These are phyloP conservation scores for Aphidius ervi DNA, from an alignment of 1,140 invertebrate species.

Conservation along the genomic window DNA sequence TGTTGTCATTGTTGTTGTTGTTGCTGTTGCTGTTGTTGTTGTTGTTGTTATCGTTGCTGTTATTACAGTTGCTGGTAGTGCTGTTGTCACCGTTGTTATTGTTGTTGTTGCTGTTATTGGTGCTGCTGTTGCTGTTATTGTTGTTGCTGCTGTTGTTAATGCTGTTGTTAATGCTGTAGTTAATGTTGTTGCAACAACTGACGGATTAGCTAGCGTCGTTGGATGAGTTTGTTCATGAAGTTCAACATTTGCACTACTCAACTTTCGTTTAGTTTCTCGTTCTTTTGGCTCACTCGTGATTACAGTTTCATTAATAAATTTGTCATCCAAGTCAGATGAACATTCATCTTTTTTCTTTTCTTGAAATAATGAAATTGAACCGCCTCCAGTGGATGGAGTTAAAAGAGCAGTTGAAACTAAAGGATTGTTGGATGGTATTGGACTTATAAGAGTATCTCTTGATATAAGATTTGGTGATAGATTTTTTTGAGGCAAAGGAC, in stretches of 20 bases:
- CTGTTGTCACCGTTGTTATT: too few relatives aligned
- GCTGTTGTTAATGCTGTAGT: too few relatives aligned
- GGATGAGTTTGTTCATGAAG: constrained; percentile 35
- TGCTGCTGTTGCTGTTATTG: too few relatives aligned
- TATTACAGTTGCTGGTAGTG: too few relatives aligned
- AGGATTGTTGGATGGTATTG: constrained; percentile 54
- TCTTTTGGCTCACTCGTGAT: constrained; percentile 66
- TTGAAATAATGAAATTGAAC: constrained; percentile 35
- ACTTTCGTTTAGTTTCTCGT: constrained; percentile 42
- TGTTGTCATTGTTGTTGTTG: too few relatives aligned
- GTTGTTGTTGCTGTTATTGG: too few relatives aligned
- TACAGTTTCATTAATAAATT: constrained; percentile 73
- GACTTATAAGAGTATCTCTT: constrained; percentile 54
- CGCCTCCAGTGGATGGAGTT: constrained; percentile 29
- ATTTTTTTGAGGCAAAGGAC: constrained; percentile 42
- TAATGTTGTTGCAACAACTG: too few relatives aligned
- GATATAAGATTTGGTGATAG: constrained; percentile 46
- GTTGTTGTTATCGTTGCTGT: too few relatives aligned
- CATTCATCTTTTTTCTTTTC: constrained; percentile 61
- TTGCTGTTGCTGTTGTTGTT: too few relatives aligned
- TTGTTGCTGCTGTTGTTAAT: too few relatives aligned
- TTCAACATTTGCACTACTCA: constrained; percentile 40
- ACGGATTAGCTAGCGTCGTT: constrained; percentile 26
- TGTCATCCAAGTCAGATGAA: constrained; percentile 69
- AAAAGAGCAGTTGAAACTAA: constrained; percentile 35